Conservation (phyloP, 2,113 vertebrate genomes). For the Aldabrachelys gigantea region DNA sequence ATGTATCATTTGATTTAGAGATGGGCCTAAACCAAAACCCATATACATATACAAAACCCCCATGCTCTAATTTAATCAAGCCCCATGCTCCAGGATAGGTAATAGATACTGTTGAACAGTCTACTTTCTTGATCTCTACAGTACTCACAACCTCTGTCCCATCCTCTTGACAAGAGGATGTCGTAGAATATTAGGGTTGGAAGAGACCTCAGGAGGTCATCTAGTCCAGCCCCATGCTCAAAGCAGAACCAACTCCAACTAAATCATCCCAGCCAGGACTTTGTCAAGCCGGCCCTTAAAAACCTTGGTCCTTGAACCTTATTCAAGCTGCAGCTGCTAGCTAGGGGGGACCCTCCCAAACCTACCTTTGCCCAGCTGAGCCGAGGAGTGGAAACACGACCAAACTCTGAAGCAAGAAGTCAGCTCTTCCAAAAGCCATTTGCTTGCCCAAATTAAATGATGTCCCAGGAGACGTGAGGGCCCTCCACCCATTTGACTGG, state of each 20-base stretch:
- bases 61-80: background rate
- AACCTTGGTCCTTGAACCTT: background rate
- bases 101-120: background rate
- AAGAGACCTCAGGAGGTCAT: too few relatives aligned
- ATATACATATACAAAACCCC: background rate
- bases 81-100: background rate
- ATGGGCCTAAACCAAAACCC: background rate
- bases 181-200: too few relatives aligned
- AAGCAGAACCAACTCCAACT: too few relatives aligned
- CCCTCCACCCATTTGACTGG: background rate
- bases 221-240: too few relatives aligned
- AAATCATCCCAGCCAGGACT: too few relatives aligned
- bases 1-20: background rate
- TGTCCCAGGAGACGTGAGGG: background rate
- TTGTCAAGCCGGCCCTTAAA: too few relatives aligned
- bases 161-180: background rate
- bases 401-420: background rate
- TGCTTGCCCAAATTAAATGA: background rate
- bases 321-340: background rate
- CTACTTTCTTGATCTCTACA: background rate
- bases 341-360: background rate
- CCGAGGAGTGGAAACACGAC: accelerated
- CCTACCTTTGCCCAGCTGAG: accelerated
- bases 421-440: background rate
- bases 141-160: background rate